A percentile compares a stretch with the other conserved stretches of the same genome.
Conservation (phyloP, 2,113 vertebrate genomes). For the Ariopsis seemanni region DNA sequence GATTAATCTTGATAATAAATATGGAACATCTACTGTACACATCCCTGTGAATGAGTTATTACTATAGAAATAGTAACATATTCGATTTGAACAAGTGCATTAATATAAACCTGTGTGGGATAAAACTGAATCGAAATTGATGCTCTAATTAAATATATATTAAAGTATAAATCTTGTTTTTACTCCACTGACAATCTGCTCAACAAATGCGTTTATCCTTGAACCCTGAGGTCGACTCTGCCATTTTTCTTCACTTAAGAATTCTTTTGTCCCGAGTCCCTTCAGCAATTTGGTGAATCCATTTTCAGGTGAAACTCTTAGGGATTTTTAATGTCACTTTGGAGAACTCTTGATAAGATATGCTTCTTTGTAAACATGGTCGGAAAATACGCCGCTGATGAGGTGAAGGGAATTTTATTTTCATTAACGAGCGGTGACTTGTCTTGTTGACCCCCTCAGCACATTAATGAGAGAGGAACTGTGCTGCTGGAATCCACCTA, state of each 20-base stretch:
- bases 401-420: not conserved
- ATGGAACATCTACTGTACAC: too few relatives aligned
- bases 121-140: not conserved
- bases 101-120: not conserved
- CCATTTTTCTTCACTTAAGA: not conserved
- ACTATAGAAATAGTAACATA: not conserved
- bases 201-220: not conserved
- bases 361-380: not conserved
- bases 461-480: not conserved
- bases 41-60: not conserved
- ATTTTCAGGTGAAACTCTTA: not conserved
- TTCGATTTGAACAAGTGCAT: not conserved
- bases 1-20: too few relatives aligned
- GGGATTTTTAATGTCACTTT: not conserved
- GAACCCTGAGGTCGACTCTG: not conserved
- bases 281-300: not conserved
- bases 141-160: not conserved
- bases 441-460: constrained; percentile 6
- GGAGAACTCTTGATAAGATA: not conserved
- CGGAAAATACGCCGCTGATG: not conserved
- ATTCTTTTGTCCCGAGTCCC: not conserved
- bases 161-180: not conserved
- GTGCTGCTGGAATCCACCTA: constrained; percentile 22
- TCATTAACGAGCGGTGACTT: not conserved
- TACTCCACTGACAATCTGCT: not conserved